A percentile compares a stretch with the other conserved stretches of the same genome.
Conservation (phyloP, 2,888 invertebrate species). For the Philonicus albiceps region DNA sequence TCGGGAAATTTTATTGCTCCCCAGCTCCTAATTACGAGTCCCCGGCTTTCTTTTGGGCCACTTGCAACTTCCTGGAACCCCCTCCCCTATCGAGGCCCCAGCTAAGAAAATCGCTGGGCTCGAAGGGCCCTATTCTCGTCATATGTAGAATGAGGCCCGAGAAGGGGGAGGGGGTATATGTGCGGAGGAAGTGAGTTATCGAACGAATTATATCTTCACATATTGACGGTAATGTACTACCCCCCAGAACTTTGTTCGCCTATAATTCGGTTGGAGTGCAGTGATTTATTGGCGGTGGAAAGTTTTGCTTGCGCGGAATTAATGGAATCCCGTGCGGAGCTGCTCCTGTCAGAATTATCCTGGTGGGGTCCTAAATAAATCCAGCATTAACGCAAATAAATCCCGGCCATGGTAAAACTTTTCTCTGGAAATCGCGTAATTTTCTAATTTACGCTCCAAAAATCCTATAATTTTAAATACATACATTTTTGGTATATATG, state of each 20-base stretch:
- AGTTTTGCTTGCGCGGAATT: constrained; percentile 38
- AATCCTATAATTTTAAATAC: background rate
- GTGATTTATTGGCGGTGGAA: constrained; percentile 29
- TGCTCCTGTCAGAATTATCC: constrained; percentile 31
- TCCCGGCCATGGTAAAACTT: background rate
- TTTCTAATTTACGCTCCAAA: background rate
- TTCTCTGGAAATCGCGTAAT: background rate
- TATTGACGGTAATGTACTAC: constrained; percentile 40
- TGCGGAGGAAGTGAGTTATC: constrained; percentile 10
- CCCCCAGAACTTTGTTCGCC: constrained; percentile 8
- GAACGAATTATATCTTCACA: constrained; percentile 42
- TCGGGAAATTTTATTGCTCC: constrained; percentile 43
- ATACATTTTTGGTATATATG: background rate
- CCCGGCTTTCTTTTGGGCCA: background rate
- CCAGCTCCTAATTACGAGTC: constrained; percentile 38
- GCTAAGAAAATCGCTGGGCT: background rate
- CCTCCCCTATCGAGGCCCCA: background rate
- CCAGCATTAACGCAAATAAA: constrained; percentile 2
- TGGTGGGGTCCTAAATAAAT: constrained; percentile 11
- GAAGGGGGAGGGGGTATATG: background rate
- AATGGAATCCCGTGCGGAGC: constrained; percentile 29
- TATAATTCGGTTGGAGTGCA: constrained; percentile 36
- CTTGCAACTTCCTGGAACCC: background rate
- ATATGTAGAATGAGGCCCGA: background rate
- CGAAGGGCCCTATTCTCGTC: background rate